A percentile compares a stretch with the other conserved stretches of the same genome.
These are phyloP conservation scores for Neoascia interrupta DNA, from an alignment of 2,888 invertebrate species.

Conservation along the genomic window DNA sequence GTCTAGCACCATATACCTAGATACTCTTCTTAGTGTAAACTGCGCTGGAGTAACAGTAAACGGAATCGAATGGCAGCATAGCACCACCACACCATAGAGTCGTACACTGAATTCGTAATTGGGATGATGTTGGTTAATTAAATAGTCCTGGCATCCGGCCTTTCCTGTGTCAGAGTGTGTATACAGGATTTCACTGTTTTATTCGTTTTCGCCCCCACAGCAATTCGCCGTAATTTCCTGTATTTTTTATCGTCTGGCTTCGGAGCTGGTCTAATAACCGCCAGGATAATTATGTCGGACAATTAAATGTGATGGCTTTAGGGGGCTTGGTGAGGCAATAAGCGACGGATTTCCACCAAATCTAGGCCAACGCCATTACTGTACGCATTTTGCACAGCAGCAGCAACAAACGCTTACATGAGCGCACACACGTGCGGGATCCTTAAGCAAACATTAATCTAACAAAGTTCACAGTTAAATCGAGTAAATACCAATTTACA, in stretches of 20 bases:
- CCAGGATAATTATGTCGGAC: constrained; percentile 52
- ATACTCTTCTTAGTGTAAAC: constrained; percentile 30
- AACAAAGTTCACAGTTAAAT: constrained; percentile 62
- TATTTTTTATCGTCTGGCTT: constrained; percentile 10
- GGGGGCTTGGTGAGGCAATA: constrained; percentile 9
- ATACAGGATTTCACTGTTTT: neutral
- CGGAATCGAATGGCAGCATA: constrained; percentile 7
- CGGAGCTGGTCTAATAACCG: constrained; percentile 48
- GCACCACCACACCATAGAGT: constrained; percentile 1
- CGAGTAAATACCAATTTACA: constrained; percentile 62
- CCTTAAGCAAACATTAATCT: constrained; percentile 56
- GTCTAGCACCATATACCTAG: constrained; percentile 4
- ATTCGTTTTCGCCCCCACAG: neutral
- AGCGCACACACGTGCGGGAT: neutral
- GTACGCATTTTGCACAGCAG: no score
- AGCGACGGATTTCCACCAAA: constrained; percentile 1
- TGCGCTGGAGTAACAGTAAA: constrained; percentile 54
- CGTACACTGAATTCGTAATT: constrained; percentile 56
- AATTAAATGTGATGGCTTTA: constrained; percentile 46
- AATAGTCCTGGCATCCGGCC: constrained; percentile 50
- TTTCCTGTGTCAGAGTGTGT: constrained; percentile 9
- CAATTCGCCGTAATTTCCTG: constrained; percentile 41
- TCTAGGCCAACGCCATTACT: neutral
- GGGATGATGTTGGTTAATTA: constrained; percentile 62
- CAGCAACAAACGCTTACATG: neutral